Percentiles rank a stretch among this genome's conserved stretches.
Conservation (phyloP, 1,140 invertebrate genomes). For the Cotesia vestalis region DNA sequence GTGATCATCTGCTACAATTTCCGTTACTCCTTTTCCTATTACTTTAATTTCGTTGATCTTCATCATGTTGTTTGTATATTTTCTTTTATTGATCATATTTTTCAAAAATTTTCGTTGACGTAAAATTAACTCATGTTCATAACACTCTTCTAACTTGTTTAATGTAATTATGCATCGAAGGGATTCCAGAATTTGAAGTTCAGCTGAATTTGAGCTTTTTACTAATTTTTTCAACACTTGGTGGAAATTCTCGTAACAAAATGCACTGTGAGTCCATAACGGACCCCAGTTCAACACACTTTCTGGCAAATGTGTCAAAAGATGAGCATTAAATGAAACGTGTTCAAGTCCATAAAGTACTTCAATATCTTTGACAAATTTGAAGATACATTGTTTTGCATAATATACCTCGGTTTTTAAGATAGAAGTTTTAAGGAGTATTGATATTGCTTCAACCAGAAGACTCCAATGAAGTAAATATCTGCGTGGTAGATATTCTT, state of each 20-base stretch:
- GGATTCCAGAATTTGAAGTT: conserved; percentile 29
- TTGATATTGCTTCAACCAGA: conserved; percentile 42
- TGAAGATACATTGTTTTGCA: conserved; percentile 36
- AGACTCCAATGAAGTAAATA: conserved; percentile 46
- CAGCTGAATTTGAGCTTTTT: conserved; percentile 31
- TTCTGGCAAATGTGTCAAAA: conserved; percentile 39
- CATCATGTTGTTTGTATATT: background rate
- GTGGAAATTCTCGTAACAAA: conserved; percentile 38
- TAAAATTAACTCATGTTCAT: conserved; percentile 8
- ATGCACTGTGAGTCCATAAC: conserved; percentile 38
- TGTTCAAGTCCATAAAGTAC: conserved; percentile 39
- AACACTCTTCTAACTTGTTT: conserved; percentile 16
- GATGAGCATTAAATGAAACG: conserved; percentile 47
- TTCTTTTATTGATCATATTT: background rate
- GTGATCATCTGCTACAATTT: no score
- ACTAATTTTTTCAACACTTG: conserved; percentile 32
- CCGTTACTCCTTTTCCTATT: no score
- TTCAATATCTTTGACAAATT: conserved; percentile 42
- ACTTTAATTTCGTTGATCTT: no score
- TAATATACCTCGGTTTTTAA: conserved; percentile 37
- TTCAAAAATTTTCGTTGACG: conserved; percentile 4
- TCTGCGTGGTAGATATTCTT: conserved; percentile 34
- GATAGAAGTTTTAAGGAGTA: conserved; percentile 39
- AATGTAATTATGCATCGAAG: conserved; percentile 15
- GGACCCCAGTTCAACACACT: conserved; percentile 42